phyloP scores from a whole-genome alignment of 2,888 invertebrate species.

The Chrysina gloriosa region DNA sequence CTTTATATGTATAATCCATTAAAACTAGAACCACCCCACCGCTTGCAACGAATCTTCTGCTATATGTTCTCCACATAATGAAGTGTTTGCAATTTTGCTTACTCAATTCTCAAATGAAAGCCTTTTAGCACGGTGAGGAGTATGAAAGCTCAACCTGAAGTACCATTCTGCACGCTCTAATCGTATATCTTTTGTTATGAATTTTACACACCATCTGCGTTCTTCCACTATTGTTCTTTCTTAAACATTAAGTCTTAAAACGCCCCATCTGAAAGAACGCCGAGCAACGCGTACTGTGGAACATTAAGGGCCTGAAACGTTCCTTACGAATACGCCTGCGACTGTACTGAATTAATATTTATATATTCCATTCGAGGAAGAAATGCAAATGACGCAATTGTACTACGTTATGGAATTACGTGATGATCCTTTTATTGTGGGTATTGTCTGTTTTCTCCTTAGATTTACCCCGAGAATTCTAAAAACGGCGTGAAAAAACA shows the following conservation, averaged over 20 bases:
- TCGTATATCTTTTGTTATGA: slow-evolving; percentile 15
- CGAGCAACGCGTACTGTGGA: neutral
- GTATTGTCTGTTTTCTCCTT: slow-evolving; percentile 43
- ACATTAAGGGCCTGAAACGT: slow-evolving; percentile 8
- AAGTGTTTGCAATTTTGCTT: no score
- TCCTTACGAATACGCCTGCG: slow-evolving; percentile 18
- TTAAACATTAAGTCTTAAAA: slow-evolving; percentile 20
- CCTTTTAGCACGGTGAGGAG: no score
- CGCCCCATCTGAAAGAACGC: neutral
- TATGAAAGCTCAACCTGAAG: slow-evolving; percentile 6
- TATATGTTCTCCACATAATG: no score
- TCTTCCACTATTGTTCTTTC: slow-evolving; percentile 3
- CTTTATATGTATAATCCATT: no score
- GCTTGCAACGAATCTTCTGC: no score
- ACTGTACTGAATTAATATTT: slow-evolving; percentile 51
- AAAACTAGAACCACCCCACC: no score
- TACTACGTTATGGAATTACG: slow-evolving; percentile 52
- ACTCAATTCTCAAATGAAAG: no score
- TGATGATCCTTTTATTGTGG: slow-evolving; percentile 52
- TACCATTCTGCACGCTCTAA: neutral
- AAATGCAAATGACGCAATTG: slow-evolving; percentile 54
- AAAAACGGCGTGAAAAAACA: slow-evolving; percentile 35
- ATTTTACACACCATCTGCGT: slow-evolving; percentile 26
- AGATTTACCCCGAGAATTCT: slow-evolving; percentile 40
- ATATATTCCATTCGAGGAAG: slow-evolving; percentile 51